Conservation (phyloP, 2,888 invertebrate species). For the Tipula vernalis region DNA sequence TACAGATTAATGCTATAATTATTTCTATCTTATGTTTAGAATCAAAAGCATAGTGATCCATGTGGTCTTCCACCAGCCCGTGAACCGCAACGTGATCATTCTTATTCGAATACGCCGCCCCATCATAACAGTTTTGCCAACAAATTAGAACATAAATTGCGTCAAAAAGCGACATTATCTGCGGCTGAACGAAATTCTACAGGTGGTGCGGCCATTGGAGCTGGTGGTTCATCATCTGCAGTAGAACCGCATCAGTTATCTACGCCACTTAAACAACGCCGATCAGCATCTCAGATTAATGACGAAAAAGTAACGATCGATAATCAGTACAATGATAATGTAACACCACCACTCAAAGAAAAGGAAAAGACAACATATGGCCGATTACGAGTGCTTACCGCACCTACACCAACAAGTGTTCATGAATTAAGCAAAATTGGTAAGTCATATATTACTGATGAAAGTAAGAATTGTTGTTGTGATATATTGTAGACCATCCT, state of each 20-base stretch:
- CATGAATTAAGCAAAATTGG: constrained; percentile 22
- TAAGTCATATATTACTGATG: neutral
- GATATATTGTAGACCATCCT: neutral
- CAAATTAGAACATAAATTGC: neutral
- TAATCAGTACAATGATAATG: constrained; percentile 16
- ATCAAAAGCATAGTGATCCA: neutral
- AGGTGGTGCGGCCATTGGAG: neutral
- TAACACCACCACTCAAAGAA: constrained; percentile 18
- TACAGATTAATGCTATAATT: neutral
- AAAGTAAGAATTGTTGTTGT: neutral
- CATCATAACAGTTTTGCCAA: neutral
- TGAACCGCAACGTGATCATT: constrained; percentile 12
- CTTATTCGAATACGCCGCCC: neutral
- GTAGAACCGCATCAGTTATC: constrained; percentile 14
- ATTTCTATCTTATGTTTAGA: neutral
- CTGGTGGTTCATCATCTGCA: constrained; percentile 6
- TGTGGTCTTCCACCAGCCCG: constrained; percentile 15
- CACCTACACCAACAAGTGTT: constrained; percentile 44
- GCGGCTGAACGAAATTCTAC: constrained; percentile 12
- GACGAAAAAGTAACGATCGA: constrained; percentile 11
- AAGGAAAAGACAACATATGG: constrained; percentile 57
- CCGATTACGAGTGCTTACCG: constrained; percentile 55
- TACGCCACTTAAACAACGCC: constrained; percentile 17
- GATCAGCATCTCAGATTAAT: constrained; percentile 22
- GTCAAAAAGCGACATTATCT: neutral